These are phyloP conservation scores for Danio jaintianensis DNA, from an alignment of 2,797 vertebrate genomes.

Conservation along the genomic window DNA sequence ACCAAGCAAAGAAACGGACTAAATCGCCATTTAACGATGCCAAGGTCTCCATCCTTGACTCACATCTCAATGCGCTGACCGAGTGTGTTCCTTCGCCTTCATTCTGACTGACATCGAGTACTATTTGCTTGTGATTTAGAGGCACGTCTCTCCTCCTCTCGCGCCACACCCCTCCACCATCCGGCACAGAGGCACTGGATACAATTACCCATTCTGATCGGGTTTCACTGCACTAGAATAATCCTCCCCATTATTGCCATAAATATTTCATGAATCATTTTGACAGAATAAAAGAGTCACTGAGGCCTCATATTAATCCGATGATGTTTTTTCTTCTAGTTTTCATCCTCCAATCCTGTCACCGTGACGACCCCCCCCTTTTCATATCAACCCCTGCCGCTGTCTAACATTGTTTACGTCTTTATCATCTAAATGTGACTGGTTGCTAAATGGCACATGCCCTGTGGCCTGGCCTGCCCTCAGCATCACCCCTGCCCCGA, in stretches of 20 bases:
- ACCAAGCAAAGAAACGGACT: conserved; percentile 7
- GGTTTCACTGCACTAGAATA: conserved; percentile 66
- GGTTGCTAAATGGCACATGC: conserved; percentile 40
- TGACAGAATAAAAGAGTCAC: conserved; percentile 60
- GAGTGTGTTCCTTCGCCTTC: conserved; percentile 40
- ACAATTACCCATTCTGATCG: conserved; percentile 68
- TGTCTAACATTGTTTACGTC: conserved; percentile 41
- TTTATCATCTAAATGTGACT: conserved; percentile 50
- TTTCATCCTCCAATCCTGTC: conserved; percentile 4
- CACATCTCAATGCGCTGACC: conserved; percentile 51
- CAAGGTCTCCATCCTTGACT: conserved; percentile 49
- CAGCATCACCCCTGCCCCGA: conserved; percentile 18
- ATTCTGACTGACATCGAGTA: conserved; percentile 35
- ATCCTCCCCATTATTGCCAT: conserved; percentile 64
- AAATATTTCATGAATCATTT: conserved; percentile 69
- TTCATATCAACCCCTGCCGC: neutral
- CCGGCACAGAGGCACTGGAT: conserved; percentile 55
- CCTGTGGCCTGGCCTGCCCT: conserved; percentile 24
- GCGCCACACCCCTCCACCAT: conserved; percentile 6
- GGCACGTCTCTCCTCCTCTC: conserved; percentile 32
- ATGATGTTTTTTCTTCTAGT: conserved; percentile 28
- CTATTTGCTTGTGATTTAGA: conserved; percentile 52
- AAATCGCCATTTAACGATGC: conserved; percentile 55
- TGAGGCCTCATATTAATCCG: conserved; percentile 53
- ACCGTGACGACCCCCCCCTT: neutral